Evolutionary conservation across 2,888 invertebrate genomes (phyloP).

Genomic region (Pemphredon lugubris): DNA sequence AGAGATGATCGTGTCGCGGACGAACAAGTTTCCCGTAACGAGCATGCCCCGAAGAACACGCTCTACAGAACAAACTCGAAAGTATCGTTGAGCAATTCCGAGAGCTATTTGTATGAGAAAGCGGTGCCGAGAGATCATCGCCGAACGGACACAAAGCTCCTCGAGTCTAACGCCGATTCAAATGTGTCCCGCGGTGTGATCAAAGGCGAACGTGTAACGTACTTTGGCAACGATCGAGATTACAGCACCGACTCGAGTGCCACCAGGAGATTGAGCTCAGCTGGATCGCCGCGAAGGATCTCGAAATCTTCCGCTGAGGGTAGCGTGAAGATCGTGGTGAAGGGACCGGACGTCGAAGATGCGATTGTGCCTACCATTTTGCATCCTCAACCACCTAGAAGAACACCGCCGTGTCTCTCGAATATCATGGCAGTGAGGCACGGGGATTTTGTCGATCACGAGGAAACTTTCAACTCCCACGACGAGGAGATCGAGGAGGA

Average conservation of each 20-base stretch:
- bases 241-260: slow-evolving; percentile 60
- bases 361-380: slow-evolving; percentile 90
- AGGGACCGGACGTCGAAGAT: slow-evolving; percentile 83
- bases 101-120: slow-evolving; percentile 48
- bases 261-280: slow-evolving; percentile 78
- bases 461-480: slow-evolving; percentile 83
- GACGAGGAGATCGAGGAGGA: slow-evolving; percentile 83
- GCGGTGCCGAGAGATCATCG: slow-evolving; percentile 41
- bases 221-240: slow-evolving; percentile 68
- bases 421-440: slow-evolving; percentile 73
- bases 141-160: slow-evolving; percentile 18
- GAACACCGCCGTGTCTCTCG: slow-evolving; percentile 81
- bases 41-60: slow-evolving; percentile 28
- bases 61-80: slow-evolving; percentile 52
- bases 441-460: slow-evolving; percentile 76
- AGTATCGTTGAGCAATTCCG: slow-evolving; percentile 49
- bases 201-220: slow-evolving; percentile 67
- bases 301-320: slow-evolving; percentile 81
- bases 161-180: slow-evolving; percentile 35
- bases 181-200: slow-evolving; percentile 42
- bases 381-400: slow-evolving; percentile 90
- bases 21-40: slow-evolving; percentile 17
- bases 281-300: slow-evolving; percentile 78
- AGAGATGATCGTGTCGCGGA: slow-evolving; percentile 1
- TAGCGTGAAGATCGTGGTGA: slow-evolving; percentile 82